Evolutionary conservation across 2,113 vertebrate species (phyloP).

Genomic region (Mustelus asterias): DNA sequence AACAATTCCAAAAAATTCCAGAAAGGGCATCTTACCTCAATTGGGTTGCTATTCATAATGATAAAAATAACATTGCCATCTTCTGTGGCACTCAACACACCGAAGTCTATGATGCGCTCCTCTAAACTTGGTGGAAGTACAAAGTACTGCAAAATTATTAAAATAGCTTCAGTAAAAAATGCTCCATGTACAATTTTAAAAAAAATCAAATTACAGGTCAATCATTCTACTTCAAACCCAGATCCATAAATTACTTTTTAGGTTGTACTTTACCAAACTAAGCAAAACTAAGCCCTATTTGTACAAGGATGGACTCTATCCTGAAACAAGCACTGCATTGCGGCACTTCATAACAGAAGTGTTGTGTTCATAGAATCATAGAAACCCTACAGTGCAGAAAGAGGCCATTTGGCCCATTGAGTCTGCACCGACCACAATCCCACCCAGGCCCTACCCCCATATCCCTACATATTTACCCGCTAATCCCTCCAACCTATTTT

Average conservation of each 20-base stretch:
- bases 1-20: slow-evolving; percentile 43
- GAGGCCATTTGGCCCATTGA: too few species aligned
- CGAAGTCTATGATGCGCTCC: slow-evolving; percentile 85
- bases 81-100: slow-evolving; percentile 85
- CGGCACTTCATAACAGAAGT: neutral
- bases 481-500: too few species aligned
- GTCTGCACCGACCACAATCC: too few species aligned
- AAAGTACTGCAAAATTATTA: slow-evolving; percentile 66
- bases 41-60: slow-evolving; percentile 92
- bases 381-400: too few species aligned
- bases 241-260: neutral
- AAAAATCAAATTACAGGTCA: neutral
- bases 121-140: slow-evolving; percentile 78
- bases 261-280: neutral
- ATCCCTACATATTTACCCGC: too few species aligned
- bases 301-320: neutral
- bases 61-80: slow-evolving; percentile 81
- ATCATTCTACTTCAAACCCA: neutral
- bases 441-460: too few species aligned
- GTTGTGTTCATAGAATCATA: too few species aligned
- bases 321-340: neutral
- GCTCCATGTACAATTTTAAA: neutral
- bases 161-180: slow-evolving; percentile 24
- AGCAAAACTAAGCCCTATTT: neutral
- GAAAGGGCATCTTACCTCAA: slow-evolving; percentile 68